Conservation (phyloP, 2,888 invertebrate genomes). For the Eupeodes luniger region DNA sequence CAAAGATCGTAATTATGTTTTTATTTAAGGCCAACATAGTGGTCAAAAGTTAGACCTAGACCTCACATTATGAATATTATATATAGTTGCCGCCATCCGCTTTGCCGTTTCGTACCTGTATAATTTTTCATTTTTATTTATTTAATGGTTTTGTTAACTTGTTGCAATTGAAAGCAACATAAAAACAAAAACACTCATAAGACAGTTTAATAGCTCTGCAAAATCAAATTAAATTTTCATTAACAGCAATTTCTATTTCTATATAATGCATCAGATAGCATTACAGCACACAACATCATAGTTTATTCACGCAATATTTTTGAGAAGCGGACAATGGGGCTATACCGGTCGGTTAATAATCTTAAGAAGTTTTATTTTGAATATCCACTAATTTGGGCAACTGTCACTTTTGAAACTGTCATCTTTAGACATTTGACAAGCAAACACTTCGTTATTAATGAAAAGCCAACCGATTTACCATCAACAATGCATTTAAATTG, state of each 20-base stretch:
- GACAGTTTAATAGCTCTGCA: background rate
- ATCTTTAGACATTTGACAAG: no score
- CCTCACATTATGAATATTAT: background rate
- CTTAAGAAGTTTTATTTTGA: no score
- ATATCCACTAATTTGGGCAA: no score
- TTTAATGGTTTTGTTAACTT: constrained; percentile 18
- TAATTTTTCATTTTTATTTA: background rate
- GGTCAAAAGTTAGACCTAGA: background rate
- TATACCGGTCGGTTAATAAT: background rate
- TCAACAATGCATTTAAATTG: no score
- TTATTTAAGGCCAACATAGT: no score
- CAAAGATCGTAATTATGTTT: background rate
- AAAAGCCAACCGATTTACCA: no score
- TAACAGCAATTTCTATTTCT: constrained; percentile 40
- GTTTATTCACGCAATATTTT: background rate
- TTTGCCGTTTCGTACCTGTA: background rate
- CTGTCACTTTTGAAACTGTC: no score
- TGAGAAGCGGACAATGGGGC: background rate
- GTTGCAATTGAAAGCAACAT: constrained; percentile 10
- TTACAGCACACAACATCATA: background rate
- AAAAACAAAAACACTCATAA: background rate
- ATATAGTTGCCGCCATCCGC: no score
- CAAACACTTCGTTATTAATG: no score
- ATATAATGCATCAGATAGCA: background rate
- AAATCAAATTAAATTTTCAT: constrained; percentile 48